Conservation (phyloP, 2,888 invertebrate genomes). For the Diloba caeruleocephala region DNA sequence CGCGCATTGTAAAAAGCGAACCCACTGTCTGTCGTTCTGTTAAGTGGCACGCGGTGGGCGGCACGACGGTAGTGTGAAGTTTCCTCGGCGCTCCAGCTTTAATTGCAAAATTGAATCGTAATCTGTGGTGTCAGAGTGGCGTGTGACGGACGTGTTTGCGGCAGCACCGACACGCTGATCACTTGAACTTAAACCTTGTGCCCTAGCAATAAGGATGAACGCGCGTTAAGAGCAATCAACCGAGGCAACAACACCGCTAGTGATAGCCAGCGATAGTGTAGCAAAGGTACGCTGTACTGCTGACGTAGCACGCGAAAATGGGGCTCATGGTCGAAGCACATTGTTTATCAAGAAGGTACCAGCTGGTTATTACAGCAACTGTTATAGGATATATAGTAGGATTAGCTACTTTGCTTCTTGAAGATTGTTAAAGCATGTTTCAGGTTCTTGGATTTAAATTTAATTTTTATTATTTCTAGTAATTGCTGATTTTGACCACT, state of each 20-base stretch:
- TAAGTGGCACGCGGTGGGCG: too few relatives aligned
- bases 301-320: conserved; percentile 2
- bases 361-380: too few relatives aligned
- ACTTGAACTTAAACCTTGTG: conserved; percentile 12
- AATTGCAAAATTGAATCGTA: conserved; percentile 60
- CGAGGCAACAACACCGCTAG: background rate
- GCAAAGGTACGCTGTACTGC: too few relatives aligned
- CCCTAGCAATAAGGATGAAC: conserved; percentile 1
- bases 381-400: too few relatives aligned
- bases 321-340: background rate
- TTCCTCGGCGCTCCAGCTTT: conserved; percentile 40
- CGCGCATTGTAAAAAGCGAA: background rate
- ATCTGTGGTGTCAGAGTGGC: conserved; percentile 51
- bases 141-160: conserved; percentile 41
- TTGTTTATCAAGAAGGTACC: background rate
- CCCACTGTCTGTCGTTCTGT: conserved; percentile 5
- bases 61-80: background rate
- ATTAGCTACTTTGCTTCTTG: too few relatives aligned
- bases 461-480: too few relatives aligned
- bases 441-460: too few relatives aligned
- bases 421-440: too few relatives aligned
- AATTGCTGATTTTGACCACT: too few relatives aligned
- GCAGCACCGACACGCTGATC: conserved; percentile 5
- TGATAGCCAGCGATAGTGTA: conserved; percentile 1
- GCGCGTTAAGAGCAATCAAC: background rate